These are phyloP conservation scores for Tenrec ecaudatus DNA, from an alignment of 2,113 vertebrate genomes.

Conservation along the genomic window DNA sequence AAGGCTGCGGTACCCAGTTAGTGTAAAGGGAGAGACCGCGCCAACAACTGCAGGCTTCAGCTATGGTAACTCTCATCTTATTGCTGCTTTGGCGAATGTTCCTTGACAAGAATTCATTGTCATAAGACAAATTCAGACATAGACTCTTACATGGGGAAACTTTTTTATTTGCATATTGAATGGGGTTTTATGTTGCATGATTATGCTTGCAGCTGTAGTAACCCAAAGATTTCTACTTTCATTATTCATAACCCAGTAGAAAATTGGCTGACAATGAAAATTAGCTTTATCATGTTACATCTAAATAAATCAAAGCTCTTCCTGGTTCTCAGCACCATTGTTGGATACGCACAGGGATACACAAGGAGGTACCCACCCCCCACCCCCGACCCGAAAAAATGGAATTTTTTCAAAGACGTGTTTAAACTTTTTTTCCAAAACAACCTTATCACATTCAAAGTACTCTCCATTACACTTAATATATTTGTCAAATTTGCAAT, in stretches of 20 bases:
- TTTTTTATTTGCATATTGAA: background rate
- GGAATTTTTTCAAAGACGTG: too few species aligned
- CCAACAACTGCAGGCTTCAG: constrained; percentile 96
- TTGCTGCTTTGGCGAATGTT: background rate
- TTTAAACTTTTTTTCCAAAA: too few species aligned
- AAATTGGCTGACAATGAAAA: background rate
- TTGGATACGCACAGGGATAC: background rate
- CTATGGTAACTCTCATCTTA: constrained; percentile 89
- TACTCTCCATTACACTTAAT: too few species aligned
- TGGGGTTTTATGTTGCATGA: background rate
- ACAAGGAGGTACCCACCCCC: too few species aligned
- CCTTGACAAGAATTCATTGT: background rate
- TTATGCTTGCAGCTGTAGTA: background rate
- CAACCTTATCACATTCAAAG: too few species aligned
- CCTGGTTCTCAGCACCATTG: background rate
- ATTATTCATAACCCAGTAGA: constrained; percentile 10
- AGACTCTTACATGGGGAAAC: background rate
- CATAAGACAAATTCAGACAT: background rate
- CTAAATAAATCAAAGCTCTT: background rate
- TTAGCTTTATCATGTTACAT: background rate
- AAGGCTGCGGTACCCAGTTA: constrained; percentile 94
- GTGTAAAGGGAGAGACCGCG: constrained; percentile 88
- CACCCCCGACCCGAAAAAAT: too few species aligned
- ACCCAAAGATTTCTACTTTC: constrained; percentile 23
- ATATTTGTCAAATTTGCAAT: too few species aligned